Conservation (phyloP, 2,888 invertebrate genomes). For the Andrena bicolor region DNA sequence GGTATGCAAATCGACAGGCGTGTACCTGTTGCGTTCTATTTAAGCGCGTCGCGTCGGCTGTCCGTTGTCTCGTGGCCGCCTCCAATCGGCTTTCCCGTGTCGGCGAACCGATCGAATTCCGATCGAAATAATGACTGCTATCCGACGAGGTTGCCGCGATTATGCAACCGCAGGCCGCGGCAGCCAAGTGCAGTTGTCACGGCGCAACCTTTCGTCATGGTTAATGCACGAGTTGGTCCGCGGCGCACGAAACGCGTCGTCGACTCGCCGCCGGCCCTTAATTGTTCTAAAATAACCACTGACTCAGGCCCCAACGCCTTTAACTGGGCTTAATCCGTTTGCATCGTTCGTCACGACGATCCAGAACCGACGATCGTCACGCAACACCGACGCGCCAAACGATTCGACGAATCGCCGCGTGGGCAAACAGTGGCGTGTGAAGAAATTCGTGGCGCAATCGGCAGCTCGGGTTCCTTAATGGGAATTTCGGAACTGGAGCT, state of each 20-base stretch:
- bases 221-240: conserved; percentile 47
- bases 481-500: neutral
- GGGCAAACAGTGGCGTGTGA: too few relatives aligned
- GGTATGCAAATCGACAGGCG: conserved; percentile 63
- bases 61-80: conserved; percentile 27
- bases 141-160: conserved; percentile 15
- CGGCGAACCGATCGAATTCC: conserved; percentile 41
- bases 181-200: conserved; percentile 47
- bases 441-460: neutral
- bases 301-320: conserved; percentile 70
- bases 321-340: conserved; percentile 68
- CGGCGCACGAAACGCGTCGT: conserved; percentile 32
- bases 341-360: conserved; percentile 50
- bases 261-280: conserved; percentile 62
- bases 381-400: conserved; percentile 16
- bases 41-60: conserved; percentile 31
- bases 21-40: conserved; percentile 71
- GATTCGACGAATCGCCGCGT: neutral
- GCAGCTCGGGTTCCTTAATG: neutral
- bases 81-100: conserved; percentile 54
- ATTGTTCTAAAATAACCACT: conserved; percentile 77
- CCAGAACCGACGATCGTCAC: conserved; percentile 40
- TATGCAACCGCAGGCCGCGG: conserved; percentile 43
- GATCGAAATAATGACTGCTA: conserved; percentile 32
- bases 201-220: conserved; percentile 56